Percentiles rank a stretch among this genome's conserved stretches.
Conservation (phyloP, 2,113 vertebrate species). For the Sprattus sprattus region DNA sequence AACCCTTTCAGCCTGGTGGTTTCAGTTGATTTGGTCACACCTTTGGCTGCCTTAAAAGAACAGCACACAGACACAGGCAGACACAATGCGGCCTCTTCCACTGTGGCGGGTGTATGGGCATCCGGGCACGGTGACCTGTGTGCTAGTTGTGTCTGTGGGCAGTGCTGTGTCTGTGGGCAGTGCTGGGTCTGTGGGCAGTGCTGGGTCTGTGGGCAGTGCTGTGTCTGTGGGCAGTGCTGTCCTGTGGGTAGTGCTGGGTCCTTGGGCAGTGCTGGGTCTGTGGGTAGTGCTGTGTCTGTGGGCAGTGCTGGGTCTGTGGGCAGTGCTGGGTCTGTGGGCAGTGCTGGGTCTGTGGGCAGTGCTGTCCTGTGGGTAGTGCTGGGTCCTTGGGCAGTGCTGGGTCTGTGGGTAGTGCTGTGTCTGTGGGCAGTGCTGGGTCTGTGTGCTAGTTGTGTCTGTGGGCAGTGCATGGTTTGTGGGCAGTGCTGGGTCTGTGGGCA, state of each 20-base stretch:
- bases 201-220: not conserved
- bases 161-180: not conserved
- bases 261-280: not conserved
- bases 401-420: not conserved
- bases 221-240: not conserved
- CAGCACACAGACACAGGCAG: not conserved
- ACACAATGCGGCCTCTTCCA: not conserved
- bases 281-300: not conserved
- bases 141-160: not conserved
- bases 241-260: not conserved
- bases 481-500: not conserved
- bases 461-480: not conserved
- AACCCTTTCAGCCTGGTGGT: too few species aligned
- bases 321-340: not conserved
- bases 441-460: too few species aligned
- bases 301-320: not conserved
- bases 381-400: not conserved
- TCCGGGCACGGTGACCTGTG: not conserved
- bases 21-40: too few species aligned
- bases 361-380: too few species aligned
- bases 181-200: not conserved
- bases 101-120: not conserved
- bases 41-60: too few species aligned
- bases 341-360: not conserved
- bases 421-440: not conserved